Conservation (phyloP, 2,888 invertebrate species). For the Tetranychus piercei region DNA sequence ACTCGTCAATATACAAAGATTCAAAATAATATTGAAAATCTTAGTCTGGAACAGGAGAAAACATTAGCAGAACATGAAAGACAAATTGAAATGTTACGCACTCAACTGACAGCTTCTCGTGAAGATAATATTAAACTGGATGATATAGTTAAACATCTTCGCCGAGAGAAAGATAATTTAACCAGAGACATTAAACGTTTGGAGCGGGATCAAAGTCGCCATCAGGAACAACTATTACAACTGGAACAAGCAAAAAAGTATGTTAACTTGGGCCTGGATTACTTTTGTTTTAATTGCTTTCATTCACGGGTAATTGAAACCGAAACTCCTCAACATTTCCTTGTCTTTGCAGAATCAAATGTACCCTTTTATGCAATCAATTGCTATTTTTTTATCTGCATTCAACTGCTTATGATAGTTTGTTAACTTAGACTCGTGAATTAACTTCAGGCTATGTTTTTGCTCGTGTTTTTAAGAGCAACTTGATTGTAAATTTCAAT, state of each 20-base stretch:
- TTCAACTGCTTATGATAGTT: no score
- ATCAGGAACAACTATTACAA: background rate
- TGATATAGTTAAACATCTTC: background rate
- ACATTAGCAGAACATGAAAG: constrained; percentile 12
- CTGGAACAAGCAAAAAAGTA: background rate
- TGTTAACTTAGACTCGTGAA: no score
- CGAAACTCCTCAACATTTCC: no score
- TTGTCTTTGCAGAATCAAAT: no score
- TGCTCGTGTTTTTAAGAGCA: no score
- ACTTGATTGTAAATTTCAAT: no score
- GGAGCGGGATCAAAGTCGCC: background rate
- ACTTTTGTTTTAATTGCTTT: no score
- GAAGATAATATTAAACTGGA: constrained; percentile 2
- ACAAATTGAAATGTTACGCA: constrained; percentile 6
- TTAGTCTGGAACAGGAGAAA: constrained; percentile 17
- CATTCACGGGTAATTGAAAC: background rate
- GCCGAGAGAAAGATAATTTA: background rate
- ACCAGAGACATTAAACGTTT: background rate
- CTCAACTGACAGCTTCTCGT: background rate
- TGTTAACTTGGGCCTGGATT: no score
- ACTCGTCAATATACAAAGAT: constrained; percentile 18
- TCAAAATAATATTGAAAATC: constrained; percentile 14
- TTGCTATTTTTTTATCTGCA: no score
- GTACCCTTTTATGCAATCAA: no score
- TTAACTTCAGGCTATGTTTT: no score